phyloP scores from a whole-genome alignment of 92 coral and sea anemone genomes.

The Virgularia gustaviana region DNA sequence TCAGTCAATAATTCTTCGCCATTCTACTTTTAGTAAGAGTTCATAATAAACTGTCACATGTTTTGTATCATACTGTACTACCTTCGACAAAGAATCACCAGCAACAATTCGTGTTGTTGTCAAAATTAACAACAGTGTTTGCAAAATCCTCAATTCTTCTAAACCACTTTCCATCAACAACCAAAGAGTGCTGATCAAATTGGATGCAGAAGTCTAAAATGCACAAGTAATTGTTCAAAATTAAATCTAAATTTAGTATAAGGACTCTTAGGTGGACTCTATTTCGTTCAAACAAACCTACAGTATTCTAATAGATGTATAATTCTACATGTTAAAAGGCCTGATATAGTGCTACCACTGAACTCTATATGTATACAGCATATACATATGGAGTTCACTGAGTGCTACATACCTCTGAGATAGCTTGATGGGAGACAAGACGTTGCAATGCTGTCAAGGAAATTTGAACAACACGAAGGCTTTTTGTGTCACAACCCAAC shows the following conservation, averaged over 20 bases:
- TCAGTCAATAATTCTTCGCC: too few species aligned
- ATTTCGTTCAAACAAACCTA: neutral
- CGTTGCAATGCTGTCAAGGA: conserved; percentile 86
- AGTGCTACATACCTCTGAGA: conserved; percentile 72
- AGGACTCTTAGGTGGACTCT: neutral
- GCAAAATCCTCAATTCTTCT: conserved; percentile 87
- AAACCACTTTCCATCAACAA: conserved; percentile 90
- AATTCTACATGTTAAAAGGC: neutral
- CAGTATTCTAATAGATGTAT: neutral
- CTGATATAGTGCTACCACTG: neutral
- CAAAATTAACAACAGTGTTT: conserved; percentile 75
- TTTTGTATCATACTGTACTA: conserved; percentile 2
- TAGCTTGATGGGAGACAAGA: conserved; percentile 78
- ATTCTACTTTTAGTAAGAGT: neutral
- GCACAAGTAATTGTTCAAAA: neutral
- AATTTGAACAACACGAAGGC: conserved; percentile 90
- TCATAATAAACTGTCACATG: neutral
- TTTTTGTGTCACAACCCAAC: conserved; percentile 95
- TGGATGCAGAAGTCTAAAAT: conserved; percentile 70
- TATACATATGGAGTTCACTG: neutral
- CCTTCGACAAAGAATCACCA: conserved; percentile 92
- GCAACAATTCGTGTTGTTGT: conserved; percentile 86
- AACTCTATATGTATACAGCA: neutral
- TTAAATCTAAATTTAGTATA: neutral
- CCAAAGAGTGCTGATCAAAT: conserved; percentile 79